These are phyloP conservation scores for Iphiclides podalirius DNA, from an alignment of 2,888 invertebrate genomes.

Conservation along the genomic window DNA sequence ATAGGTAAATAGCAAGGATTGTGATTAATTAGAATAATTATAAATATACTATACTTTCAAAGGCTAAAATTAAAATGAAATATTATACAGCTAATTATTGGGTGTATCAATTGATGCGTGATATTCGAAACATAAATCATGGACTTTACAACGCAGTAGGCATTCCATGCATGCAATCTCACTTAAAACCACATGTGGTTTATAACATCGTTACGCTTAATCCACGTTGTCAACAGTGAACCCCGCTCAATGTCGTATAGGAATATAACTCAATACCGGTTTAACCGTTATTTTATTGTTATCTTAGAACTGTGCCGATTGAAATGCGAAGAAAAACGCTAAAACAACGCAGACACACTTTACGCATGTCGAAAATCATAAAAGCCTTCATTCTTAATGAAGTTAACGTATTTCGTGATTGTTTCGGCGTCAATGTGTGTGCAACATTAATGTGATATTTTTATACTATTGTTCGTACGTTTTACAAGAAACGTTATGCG, in stretches of 20 bases:
- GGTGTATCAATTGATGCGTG: conserved; percentile 49
- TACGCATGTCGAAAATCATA: conserved; percentile 6
- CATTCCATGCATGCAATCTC: conserved; percentile 46
- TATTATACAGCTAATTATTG: conserved; percentile 50
- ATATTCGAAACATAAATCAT: conserved; percentile 61
- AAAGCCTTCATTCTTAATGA: conserved; percentile 10
- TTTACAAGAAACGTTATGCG: too few species aligned
- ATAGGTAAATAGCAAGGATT: neutral
- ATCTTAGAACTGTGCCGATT: conserved; percentile 15
- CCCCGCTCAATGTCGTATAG: neutral
- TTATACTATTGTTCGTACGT: too few species aligned
- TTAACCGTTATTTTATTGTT: conserved; percentile 34
- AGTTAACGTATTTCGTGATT: conserved; percentile 2
- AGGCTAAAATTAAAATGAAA: neutral
- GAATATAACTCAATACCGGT: neutral
- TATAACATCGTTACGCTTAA: conserved; percentile 19
- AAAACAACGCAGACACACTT: conserved; percentile 20
- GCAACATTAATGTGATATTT: too few species aligned
- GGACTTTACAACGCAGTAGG: conserved; percentile 43
- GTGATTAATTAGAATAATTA: neutral
- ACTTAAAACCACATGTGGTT: conserved; percentile 17
- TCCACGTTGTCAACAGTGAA: conserved; percentile 26
- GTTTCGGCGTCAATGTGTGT: conserved; percentile 1
- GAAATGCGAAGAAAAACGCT: conserved; percentile 15
- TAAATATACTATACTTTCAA: neutral